Conservation (phyloP, 2,797 vertebrate genomes). For the Hapalemur alaotrensis region DNA sequence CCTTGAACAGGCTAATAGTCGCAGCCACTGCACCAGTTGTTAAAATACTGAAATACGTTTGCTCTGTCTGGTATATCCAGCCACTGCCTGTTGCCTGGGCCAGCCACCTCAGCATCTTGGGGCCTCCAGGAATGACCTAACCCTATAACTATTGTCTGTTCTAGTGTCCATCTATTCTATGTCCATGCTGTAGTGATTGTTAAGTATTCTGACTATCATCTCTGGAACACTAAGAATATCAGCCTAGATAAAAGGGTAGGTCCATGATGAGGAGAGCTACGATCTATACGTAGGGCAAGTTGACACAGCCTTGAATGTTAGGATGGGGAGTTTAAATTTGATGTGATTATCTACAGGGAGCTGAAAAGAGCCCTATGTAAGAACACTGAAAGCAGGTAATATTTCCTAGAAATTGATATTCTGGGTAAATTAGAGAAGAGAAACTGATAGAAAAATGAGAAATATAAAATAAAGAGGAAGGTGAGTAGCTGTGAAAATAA, state of each 20-base stretch:
- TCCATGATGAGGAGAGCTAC: not conserved
- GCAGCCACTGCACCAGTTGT: not conserved
- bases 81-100: not conserved
- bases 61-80: not conserved
- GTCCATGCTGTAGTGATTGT: not conserved
- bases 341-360: not conserved
- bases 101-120: not conserved
- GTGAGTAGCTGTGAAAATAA: not conserved
- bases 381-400: not conserved
- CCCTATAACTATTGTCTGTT: not conserved
- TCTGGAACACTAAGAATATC: not conserved
- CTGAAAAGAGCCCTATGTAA: not conserved
- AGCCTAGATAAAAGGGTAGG: not conserved
- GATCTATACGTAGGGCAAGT: not conserved
- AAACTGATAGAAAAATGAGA: not conserved
- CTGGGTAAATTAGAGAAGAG: not conserved
- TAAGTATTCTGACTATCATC: not conserved
- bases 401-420: not conserved
- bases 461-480: not conserved
- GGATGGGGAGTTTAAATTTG: not conserved
- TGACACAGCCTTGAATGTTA: not conserved
- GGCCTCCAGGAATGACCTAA: not conserved
- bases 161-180: not conserved
- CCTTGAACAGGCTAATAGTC: not conserved
- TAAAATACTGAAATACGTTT: not conserved